Evolutionary conservation across 2,113 vertebrate species (phyloP), one percentile per base, ranked within the genome.

Genomic region (Vimba vimba): DNA sequence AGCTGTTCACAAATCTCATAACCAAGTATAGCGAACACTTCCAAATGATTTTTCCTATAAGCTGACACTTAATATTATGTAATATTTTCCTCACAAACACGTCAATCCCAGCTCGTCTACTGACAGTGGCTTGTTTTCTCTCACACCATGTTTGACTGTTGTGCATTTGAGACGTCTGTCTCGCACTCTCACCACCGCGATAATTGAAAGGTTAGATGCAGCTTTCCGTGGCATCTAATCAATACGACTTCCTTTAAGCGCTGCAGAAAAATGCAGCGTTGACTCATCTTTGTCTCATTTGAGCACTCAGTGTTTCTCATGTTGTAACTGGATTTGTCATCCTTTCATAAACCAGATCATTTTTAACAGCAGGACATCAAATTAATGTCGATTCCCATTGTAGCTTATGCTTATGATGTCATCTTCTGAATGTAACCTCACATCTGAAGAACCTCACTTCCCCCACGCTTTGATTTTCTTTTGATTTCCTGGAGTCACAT

Each of bases 151-250:
- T 71, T 73, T 83, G 62, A 82, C 80, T 69, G 79, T 50, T 82
- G 45, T 82, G 60, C n/a, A 81, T 81, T 66, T 45, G 25, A 82
- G 80, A 52, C 80, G 80, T 83, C 68, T 39, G 33, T 83, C 82
- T 74, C 68, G 11, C 68, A 73, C 82, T 74, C 47, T 83, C 30
- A 57, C 82, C 82, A 43, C 30, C 0, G 33, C 33, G 66, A 73
- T 83, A 83, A 83, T 83, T 83, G 82, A 83, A 83, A 83, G 82
- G 82, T 83, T 83, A 83, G 66, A 81, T 64, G 68, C 79, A 52
- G 79, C 85, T 82, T 83, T 83, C 82, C 4, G 43, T 66, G 68
- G 50, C 79, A 74, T 83, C 52, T 52, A 76, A 59, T 78, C 80
- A 73, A 80, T 68, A 87, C 50, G 50, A 50, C 83, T 60, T 52